phyloP scores from a whole-genome alignment of 1,140 invertebrate genomes.

The roundworm (Caenorhabditis elegans) region WBcel235 BX284602.5:4722001-4722500 shows the following conservation, averaged over 20 bases:
- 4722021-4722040: constrained; percentile 26
- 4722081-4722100: constrained; percentile 27
- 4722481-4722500: background rate
- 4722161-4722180: constrained; percentile 34
- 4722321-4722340: background rate
- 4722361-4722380: background rate
- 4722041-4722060: constrained; percentile 26
- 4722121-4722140: constrained; percentile 3
- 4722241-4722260: background rate
- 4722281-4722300: background rate
- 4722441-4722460: background rate
- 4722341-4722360: background rate
- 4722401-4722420: background rate
- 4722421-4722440: background rate
- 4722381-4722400: background rate
- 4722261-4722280: background rate
- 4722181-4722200: constrained; percentile 29
- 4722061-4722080: constrained; percentile 10
- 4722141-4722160: constrained; percentile 25
- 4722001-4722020: constrained; percentile 9
- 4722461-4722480: too few relatives aligned
- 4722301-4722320: background rate
- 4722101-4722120: constrained; percentile 23
- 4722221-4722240: background rate
- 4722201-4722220: constrained; percentile 21